Evolutionary conservation across 2,888 invertebrate species (phyloP).

Genomic region (Diogma glabrata): DNA sequence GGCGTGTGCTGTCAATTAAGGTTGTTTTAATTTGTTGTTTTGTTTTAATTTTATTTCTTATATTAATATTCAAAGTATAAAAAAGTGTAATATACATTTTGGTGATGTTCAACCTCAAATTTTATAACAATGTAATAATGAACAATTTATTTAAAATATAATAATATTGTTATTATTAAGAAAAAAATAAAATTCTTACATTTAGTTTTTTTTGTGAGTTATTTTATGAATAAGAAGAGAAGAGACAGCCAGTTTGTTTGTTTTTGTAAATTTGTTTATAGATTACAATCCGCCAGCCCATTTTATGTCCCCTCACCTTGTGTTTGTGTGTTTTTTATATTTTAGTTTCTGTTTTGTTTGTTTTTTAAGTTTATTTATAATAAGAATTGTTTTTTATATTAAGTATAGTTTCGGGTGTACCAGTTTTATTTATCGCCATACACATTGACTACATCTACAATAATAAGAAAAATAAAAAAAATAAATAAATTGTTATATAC

Average conservation of each 20-base stretch:
- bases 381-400: not conserved
- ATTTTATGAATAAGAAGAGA: too few relatives aligned
- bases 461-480: conserved; percentile 28
- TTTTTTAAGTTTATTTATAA: not conserved
- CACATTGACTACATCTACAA: conserved; percentile 82
- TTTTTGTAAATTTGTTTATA: too few relatives aligned
- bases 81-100: too few relatives aligned
- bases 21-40: not conserved
- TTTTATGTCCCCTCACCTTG: conserved; percentile 10
- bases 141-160: too few relatives aligned
- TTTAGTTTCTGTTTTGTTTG: not conserved
- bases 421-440: conserved; percentile 63
- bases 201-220: too few relatives aligned
- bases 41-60: not conserved
- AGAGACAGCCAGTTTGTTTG: conserved; percentile 12
- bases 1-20: conserved; percentile 13
- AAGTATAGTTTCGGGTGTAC: conserved; percentile 4
- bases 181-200: too few relatives aligned
- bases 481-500: not conserved
- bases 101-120: too few relatives aligned
- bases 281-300: conserved; percentile 4
- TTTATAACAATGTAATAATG: too few relatives aligned
- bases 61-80: not conserved
- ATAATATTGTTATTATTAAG: too few relatives aligned
- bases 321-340: not conserved